phyloP scores from a whole-genome alignment of 2,113 vertebrate species.

The Semicossyphus pulcher region DNA sequence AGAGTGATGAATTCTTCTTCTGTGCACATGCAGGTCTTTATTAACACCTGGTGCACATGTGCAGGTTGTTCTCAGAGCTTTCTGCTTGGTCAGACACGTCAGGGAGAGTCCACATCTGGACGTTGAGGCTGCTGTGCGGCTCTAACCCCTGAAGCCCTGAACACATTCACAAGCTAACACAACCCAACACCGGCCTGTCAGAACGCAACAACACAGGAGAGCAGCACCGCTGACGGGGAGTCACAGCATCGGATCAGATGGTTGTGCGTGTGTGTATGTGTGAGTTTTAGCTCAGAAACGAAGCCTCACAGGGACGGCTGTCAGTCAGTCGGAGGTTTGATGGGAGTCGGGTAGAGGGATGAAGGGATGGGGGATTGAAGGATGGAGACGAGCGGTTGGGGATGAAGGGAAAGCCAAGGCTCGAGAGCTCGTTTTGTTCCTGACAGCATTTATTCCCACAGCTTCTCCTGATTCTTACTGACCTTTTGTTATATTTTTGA shows the following conservation, averaged over 20 bases:
- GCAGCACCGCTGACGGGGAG: slow-evolving; percentile 45
- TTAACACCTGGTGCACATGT: slow-evolving; percentile 52
- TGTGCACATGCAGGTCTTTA: slow-evolving; percentile 36
- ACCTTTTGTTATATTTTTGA: too few species aligned
- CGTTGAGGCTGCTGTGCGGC: slow-evolving; percentile 39
- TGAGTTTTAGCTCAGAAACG: slow-evolving; percentile 38
- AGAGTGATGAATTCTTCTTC: not conserved
- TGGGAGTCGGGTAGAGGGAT: slow-evolving; percentile 54
- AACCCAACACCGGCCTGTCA: slow-evolving; percentile 68
- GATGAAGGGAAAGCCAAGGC: slow-evolving; percentile 65
- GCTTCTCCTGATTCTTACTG: too few species aligned
- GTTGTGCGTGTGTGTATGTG: not conserved
- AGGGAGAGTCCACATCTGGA: too few species aligned
- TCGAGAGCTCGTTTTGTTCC: slow-evolving; percentile 71
- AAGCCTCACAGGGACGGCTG: slow-evolving; percentile 65
- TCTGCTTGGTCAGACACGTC: too few species aligned
- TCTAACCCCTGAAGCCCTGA: slow-evolving; percentile 63
- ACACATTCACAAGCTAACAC: slow-evolving; percentile 49
- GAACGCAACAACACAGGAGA: slow-evolving; percentile 56
- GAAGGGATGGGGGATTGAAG: slow-evolving; percentile 54
- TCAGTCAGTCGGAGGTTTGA: slow-evolving; percentile 72
- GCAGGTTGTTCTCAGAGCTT: too few species aligned
- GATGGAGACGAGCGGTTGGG: slow-evolving; percentile 50
- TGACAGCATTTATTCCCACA: too few species aligned
- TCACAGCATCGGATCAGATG: slow-evolving; percentile 54